Evolutionary conservation across 2,888 invertebrate species (phyloP).

Genomic region (Polydrusus tereticollis): DNA sequence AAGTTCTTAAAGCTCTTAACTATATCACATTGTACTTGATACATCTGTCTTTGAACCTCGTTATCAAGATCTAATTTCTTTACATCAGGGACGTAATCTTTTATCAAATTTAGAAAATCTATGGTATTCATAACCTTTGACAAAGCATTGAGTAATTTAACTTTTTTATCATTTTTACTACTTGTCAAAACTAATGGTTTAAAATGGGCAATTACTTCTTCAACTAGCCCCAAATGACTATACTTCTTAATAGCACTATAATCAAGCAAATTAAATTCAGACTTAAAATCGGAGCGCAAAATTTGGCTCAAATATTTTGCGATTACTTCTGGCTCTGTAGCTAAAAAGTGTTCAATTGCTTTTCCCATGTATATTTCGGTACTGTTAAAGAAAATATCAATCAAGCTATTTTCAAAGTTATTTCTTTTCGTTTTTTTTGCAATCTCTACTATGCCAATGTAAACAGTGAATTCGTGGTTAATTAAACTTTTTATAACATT

Average conservation of each 20-base stretch:
- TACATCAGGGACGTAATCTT: conserved; percentile 48
- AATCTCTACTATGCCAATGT: background rate
- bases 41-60: conserved; percentile 41
- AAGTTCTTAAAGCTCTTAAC: conserved; percentile 39
- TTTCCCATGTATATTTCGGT: background rate
- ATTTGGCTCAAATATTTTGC: background rate
- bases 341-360: background rate
- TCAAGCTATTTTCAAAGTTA: background rate
- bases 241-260: background rate
- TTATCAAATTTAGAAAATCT: conserved; percentile 46
- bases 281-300: background rate
- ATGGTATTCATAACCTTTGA: conserved; percentile 44
- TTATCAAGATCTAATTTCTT: conserved; percentile 48
- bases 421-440: background rate
- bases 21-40: conserved; percentile 49
- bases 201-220: conserved; percentile 22
- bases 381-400: background rate
- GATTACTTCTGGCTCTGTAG: background rate
- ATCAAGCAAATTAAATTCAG: background rate
- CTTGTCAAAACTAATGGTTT: conserved; percentile 9
- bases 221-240: conserved; percentile 7
- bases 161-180: background rate
- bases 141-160: conserved; percentile 38
- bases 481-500: no score
- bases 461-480: no score